These are phyloP conservation scores for Lepidochrysops patricia DNA, from an alignment of 2,888 invertebrate species.

Conservation along the genomic window DNA sequence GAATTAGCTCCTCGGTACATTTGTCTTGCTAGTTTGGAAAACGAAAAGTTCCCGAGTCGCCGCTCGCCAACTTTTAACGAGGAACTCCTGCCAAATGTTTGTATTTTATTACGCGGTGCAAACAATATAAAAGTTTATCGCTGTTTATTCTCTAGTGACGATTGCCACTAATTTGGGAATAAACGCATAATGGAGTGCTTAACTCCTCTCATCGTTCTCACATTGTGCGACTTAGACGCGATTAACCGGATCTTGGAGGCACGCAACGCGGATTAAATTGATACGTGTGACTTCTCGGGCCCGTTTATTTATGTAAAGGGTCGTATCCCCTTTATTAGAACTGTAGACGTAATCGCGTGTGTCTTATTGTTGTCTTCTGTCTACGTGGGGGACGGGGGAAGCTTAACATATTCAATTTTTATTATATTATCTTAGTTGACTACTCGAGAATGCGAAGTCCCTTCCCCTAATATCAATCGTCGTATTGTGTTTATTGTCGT, in stretches of 20 bases:
- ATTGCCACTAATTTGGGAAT: conserved; percentile 21
- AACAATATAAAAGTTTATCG: conserved; percentile 6
- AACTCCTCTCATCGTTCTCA: conserved; percentile 53
- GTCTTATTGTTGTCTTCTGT: conserved; percentile 56
- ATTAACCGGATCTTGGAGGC: conserved; percentile 60
- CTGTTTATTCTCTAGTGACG: conserved; percentile 3
- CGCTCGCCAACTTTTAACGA: conserved; percentile 8
- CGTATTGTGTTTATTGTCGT: not conserved
- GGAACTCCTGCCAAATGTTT: conserved; percentile 6
- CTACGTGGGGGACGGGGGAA: conserved; percentile 36
- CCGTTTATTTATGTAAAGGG: conserved; percentile 65
- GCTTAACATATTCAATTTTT: conserved; percentile 42
- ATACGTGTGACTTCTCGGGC: conserved; percentile 61
- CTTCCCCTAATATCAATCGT: conserved; percentile 17
- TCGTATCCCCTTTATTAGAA: conserved; percentile 64
- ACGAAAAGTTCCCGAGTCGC: conserved; percentile 5
- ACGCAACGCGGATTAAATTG: conserved; percentile 62
- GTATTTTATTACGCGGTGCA: not conserved
- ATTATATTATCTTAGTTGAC: conserved; percentile 44
- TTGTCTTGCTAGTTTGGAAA: conserved; percentile 7
- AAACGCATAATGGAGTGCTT: conserved; percentile 59
- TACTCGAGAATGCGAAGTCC: conserved; percentile 39
- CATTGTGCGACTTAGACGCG: conserved; percentile 50
- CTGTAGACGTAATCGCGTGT: conserved; percentile 55
- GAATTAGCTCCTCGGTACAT: conserved; percentile 5